Base-by-base conservation (phyloP, 2,888 invertebrate genomes). In the Temnothorax rugatulus region DNA sequence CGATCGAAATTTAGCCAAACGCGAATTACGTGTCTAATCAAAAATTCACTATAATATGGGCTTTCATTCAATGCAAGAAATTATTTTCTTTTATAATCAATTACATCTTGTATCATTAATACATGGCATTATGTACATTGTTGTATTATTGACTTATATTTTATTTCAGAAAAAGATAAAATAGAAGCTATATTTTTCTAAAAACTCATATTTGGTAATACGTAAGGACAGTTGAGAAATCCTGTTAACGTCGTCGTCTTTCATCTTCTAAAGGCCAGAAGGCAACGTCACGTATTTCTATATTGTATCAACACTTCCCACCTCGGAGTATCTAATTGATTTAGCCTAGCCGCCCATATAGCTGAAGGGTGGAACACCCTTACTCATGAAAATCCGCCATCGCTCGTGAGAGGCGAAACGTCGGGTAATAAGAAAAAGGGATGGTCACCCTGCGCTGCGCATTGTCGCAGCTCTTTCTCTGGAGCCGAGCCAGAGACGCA, bases 231-330 rank as follows among this genome's bases (percentile, higher is more conserved):
- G 38, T 64, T 76, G 76, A 66, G 50, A 50, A n/a, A 76, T 54
- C 57, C 38, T 54, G 61, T 44, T 9, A 34, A 50, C 69, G 66
- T 11, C 0, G 15, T 57, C 81, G 47, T 64, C 75, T 44, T 84
- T 84, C 79, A 52, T 89, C 86, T 90, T 86, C 84, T 68, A 84
- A 52, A 64, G 18, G 82, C 74, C 76, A 75, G 54, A 79, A 86
- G 84, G 75, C 84, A 87, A 77, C 86, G 90, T 91, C 92, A 92
- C 92, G 91, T 92, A 84, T 69, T 83, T 77, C 85, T 85, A 92
- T 92, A 93, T 94, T 91, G 88, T 90, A 92, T 93, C 92, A 93
- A 89, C 90, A 84, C 90, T 91, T 91, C 87, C 77, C 75, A 86
- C 71, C 83, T 29, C 82, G 76, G 74, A 25, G 29, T 79, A 85